These are phyloP conservation scores for Propithecus deckenii DNA, from an alignment of 2,797 vertebrate genomes.

Conservation along the genomic window DNA sequence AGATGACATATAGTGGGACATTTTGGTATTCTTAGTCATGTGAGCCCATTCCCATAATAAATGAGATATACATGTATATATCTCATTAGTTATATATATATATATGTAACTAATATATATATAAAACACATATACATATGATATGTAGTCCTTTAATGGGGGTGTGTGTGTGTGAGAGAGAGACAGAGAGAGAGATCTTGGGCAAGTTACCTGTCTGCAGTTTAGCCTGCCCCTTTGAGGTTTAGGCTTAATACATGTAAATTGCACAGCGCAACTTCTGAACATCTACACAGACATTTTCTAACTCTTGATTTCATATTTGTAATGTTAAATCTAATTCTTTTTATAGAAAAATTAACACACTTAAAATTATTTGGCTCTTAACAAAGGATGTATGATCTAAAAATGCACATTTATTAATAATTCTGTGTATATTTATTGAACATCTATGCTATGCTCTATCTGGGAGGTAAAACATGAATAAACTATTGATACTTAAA, in stretches of 20 bases:
- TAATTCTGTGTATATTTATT: neutral
- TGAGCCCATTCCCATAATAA: neutral
- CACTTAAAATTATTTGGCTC: neutral
- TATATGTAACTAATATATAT: neutral
- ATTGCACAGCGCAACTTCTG: neutral
- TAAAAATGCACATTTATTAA: neutral
- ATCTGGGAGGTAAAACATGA: neutral
- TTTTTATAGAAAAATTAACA: constrained; percentile 6
- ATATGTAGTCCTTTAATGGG: neutral
- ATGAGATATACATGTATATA: neutral
- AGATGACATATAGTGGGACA: neutral
- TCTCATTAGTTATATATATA: neutral
- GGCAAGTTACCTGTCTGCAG: neutral
- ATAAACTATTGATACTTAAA: neutral
- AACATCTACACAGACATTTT: neutral
- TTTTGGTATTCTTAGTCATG: neutral
- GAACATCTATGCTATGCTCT: neutral
- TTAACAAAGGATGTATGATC: neutral
- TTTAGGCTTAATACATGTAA: neutral
- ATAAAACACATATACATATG: neutral
- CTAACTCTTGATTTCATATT: neutral
- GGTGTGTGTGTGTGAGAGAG: neutral
- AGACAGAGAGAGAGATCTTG: neutral
- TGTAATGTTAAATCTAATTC: neutral
- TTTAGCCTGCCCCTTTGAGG: neutral